phyloP scores from a whole-genome alignment of 35 echinoderm and acorn worm species.

The Anneissia japonica region DNA sequence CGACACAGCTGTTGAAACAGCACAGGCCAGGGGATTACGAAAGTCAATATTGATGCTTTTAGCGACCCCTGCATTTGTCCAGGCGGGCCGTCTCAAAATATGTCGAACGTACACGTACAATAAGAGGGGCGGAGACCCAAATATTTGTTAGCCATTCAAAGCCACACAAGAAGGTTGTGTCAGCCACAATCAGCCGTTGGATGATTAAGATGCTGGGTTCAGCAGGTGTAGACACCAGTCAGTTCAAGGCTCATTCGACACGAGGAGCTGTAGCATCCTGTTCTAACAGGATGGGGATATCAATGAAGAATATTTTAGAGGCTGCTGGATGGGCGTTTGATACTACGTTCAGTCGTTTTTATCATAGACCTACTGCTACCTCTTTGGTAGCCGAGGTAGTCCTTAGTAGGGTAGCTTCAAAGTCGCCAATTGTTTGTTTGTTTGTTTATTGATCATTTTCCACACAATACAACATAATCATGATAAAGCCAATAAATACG shows the following conservation, averaged over 20 bases:
- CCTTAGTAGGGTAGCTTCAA: too few species aligned
- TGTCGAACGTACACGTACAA: too few species aligned
- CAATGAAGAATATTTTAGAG: background rate
- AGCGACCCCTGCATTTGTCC: too few species aligned
- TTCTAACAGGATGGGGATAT: background rate
- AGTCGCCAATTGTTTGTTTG: too few species aligned
- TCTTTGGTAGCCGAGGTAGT: too few species aligned
- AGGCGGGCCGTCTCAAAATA: too few species aligned
- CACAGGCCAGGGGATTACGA: too few species aligned
- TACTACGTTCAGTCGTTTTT: conserved; percentile 9
- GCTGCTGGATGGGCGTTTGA: conserved; percentile 19
- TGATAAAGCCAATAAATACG: too few species aligned
- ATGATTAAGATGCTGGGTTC: background rate
- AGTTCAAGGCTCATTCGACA: conserved; percentile 4
- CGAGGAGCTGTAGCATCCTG: background rate
- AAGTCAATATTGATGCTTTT: too few species aligned
- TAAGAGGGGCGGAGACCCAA: background rate
- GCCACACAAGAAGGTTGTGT: conserved; percentile 1
- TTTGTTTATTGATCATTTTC: too few species aligned
- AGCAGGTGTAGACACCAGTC: conserved; percentile 16
- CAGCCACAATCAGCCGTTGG: conserved; percentile 10
- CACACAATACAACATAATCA: too few species aligned
- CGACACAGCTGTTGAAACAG: too few species aligned
- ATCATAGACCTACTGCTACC: conserved; percentile 27
- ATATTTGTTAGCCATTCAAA: conserved; percentile 19